Conservation (phyloP, 2,888 invertebrate genomes). For the Argyresthia goedartella region DNA sequence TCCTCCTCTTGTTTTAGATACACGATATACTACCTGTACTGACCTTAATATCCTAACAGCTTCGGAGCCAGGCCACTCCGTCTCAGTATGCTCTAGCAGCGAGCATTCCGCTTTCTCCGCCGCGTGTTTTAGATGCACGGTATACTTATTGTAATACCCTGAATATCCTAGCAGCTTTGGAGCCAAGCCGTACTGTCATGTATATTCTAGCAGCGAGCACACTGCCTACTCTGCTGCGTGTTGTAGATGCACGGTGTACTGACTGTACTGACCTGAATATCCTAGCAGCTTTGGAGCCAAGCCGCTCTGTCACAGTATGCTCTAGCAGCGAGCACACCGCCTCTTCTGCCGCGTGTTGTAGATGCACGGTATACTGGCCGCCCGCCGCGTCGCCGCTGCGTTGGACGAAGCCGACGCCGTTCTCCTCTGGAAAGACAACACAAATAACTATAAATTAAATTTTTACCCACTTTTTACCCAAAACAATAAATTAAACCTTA, state of each 20-base stretch:
- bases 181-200: constrained; percentile 88
- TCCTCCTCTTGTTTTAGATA: constrained; percentile 79
- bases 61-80: constrained; percentile 88
- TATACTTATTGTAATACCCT: background rate
- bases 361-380: constrained; percentile 84
- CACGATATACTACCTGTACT: constrained; percentile 84
- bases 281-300: constrained; percentile 86
- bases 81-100: constrained; percentile 83
- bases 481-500: background rate
- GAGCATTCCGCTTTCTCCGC: constrained; percentile 79
- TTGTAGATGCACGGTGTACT: constrained; percentile 72
- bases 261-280: constrained; percentile 75
- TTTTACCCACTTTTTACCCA: too few species aligned
- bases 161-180: constrained; percentile 68
- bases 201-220: constrained; percentile 81
- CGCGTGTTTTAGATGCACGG: constrained; percentile 49
- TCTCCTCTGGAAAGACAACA: constrained; percentile 74
- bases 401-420: constrained; percentile 80
- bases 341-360: constrained; percentile 77
- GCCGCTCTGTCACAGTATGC: constrained; percentile 86
- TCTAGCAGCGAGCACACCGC: constrained; percentile 83
- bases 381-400: constrained; percentile 86
- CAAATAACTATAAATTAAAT: too few species aligned
- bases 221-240: constrained; percentile 79
- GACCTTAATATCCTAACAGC: constrained; percentile 87